phyloP scores from a whole-genome alignment of 2,888 invertebrate genomes.

The Rhimphoctona megacephalus region DNA sequence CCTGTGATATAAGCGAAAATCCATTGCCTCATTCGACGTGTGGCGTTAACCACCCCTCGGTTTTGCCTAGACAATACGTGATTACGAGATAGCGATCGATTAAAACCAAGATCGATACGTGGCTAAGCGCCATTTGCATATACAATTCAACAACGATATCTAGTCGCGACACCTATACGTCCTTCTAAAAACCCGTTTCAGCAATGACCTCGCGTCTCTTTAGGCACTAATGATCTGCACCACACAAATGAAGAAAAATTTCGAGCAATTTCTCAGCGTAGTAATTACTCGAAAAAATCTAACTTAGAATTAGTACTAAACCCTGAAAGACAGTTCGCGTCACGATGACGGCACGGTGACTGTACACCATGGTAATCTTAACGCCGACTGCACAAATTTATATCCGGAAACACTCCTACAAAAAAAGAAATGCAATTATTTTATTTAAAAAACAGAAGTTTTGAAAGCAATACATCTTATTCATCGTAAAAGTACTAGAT shows the following conservation, averaged over 20 bases:
- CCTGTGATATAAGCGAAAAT: conserved; percentile 49
- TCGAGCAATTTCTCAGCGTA: background rate
- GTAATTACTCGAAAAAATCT: background rate
- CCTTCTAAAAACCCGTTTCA: conserved; percentile 32
- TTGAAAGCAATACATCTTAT: background rate
- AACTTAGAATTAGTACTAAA: background rate
- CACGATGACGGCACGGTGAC: no score
- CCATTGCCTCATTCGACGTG: conserved; percentile 38
- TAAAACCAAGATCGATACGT: conserved; percentile 52
- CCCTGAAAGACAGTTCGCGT: no score
- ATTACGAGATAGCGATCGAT: conserved; percentile 69
- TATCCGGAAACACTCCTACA: no score
- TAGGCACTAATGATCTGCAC: background rate
- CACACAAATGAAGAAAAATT: background rate
- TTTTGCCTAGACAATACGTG: conserved; percentile 71
- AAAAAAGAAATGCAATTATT: background rate
- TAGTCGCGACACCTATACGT: background rate
- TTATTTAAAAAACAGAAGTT: background rate
- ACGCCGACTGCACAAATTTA: no score
- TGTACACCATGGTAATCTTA: no score
- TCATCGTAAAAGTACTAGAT: background rate
- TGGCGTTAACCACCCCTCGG: conserved; percentile 43
- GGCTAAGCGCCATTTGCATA: conserved; percentile 35
- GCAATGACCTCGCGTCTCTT: conserved; percentile 20
- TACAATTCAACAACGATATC: background rate